Base-by-base conservation (phyloP, 2,888 invertebrate genomes). In the Cantharis rufa region DNA sequence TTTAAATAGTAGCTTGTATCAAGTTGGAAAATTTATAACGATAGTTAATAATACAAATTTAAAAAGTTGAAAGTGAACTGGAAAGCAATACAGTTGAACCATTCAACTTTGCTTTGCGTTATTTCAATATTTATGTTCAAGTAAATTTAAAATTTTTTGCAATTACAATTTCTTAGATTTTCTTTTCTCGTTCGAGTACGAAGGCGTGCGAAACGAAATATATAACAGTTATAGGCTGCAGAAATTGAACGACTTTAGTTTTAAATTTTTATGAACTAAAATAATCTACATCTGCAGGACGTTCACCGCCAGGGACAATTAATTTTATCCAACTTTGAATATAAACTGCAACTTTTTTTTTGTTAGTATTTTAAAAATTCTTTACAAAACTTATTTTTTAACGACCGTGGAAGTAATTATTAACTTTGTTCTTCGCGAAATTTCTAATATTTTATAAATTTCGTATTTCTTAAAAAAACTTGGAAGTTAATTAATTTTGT, bases 201-300 rank as follows among this genome's bases (percentile, higher is more conserved):
- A n/a, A 11, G 64, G 21, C 18, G 64, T 24, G 64, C 18, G 13
- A 24, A 24, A 66, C 10, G 64, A 66, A 66, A 66, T 66, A 66
- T 66, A 24, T 66, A 66, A 21, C 18, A 66, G 64, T 24, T 66
- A 66, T 66, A 24, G 64, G 64, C 24, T 66, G 21, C 15, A 48
- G 48, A 48, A 48, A 66, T n/a, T 21, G 64, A n/a, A 21, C 64
- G 64, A 66, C 64, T 66, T 66, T 16, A n/a, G 75, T 48, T 64
- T 71, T 68, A 28, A 71, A 71, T 48, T 75, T 75, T 74, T 75
- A 71, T 66, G 71, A 64, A 75, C 75, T 62, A 71, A 75, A 75
- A 75, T 75, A 75, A 69, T 68, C 71, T 24, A 15, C 75, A 69
- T 69, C 48, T 70, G 48, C 71, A 71, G 71, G 70, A 66, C 75